Evolutionary conservation across 2,113 vertebrate genomes (phyloP).

Genomic region (Pollachius pollachius): DNA sequence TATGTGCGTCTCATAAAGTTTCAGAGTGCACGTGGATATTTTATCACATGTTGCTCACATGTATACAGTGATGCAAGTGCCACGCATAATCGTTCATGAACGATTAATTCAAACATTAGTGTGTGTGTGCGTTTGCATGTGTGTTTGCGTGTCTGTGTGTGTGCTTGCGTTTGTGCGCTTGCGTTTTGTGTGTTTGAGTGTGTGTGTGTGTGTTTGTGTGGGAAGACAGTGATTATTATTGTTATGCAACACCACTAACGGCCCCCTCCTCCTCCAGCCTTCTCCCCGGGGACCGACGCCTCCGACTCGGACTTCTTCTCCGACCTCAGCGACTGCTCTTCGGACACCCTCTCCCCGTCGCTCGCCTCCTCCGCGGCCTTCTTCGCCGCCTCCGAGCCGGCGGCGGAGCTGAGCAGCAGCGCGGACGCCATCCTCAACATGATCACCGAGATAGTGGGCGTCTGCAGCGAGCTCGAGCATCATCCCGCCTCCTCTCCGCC

Average conservation of each 20-base stretch:
- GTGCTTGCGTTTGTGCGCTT: neutral
- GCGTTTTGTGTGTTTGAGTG: neutral
- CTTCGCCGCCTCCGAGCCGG: conserved; percentile 83
- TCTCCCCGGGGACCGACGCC: conserved; percentile 73
- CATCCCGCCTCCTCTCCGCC: conserved; percentile 41
- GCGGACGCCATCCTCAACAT: conserved; percentile 91
- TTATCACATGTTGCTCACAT: neutral
- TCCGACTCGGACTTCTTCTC: conserved; percentile 84
- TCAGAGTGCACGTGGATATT: neutral
- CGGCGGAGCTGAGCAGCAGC: conserved; percentile 79
- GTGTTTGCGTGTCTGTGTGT: neutral
- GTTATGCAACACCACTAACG: conserved; percentile 50
- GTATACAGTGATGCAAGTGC: too few relatives aligned
- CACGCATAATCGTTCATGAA: too few relatives aligned
- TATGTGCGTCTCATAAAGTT: conserved; percentile 25
- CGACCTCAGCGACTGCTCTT: conserved; percentile 75
- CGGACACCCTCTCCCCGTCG: conserved; percentile 76
- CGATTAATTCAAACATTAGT: too few relatives aligned
- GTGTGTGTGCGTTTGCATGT: neutral
- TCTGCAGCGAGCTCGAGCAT: conserved; percentile 79
- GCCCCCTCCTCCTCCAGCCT: conserved; percentile 67
- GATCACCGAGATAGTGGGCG: conserved; percentile 93
- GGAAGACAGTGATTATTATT: neutral
- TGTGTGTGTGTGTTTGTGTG: too few relatives aligned
- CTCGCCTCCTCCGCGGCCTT: conserved; percentile 85